Evolutionary conservation across 2,888 invertebrate species (phyloP).

Genomic region (Phyllotreta cruciferae): DNA sequence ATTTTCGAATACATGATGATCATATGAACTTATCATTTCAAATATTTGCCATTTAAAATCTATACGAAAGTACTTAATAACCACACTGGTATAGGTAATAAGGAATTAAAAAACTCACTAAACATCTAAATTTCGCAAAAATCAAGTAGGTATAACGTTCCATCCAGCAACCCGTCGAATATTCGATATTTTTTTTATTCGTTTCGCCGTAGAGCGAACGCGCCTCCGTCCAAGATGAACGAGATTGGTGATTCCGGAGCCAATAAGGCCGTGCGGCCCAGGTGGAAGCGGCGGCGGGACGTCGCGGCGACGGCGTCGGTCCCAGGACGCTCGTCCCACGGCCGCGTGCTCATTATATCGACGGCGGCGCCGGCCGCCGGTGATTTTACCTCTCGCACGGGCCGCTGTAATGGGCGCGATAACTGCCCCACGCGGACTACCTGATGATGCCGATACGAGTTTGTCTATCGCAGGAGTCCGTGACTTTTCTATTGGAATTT

Average conservation of each 20-base stretch:
- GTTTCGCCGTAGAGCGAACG: background rate
- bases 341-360: constrained; percentile 57
- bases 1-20: no score
- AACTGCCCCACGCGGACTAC: constrained; percentile 48
- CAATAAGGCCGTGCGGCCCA: constrained; percentile 49
- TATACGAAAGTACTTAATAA: no score
- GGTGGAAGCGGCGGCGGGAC: constrained; percentile 44
- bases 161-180: no score
- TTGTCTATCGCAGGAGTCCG: background rate
- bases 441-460: constrained; percentile 15
- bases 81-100: no score
- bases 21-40: no score
- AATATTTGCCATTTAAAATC: no score
- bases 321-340: constrained; percentile 54
- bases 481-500: constrained; percentile 6
- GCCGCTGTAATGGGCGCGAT: constrained; percentile 54
- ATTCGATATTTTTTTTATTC: no score
- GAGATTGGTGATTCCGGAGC: constrained; percentile 53
- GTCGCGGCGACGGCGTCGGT: constrained; percentile 42
- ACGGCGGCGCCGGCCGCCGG: constrained; percentile 30
- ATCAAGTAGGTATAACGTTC: no score
- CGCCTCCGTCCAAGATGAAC: constrained; percentile 41
- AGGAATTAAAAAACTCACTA: no score
- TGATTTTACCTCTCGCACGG: constrained; percentile 52
- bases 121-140: no score